phyloP scores from a whole-genome alignment of 2,888 invertebrate genomes.

The Phymatocera aterrima region DNA sequence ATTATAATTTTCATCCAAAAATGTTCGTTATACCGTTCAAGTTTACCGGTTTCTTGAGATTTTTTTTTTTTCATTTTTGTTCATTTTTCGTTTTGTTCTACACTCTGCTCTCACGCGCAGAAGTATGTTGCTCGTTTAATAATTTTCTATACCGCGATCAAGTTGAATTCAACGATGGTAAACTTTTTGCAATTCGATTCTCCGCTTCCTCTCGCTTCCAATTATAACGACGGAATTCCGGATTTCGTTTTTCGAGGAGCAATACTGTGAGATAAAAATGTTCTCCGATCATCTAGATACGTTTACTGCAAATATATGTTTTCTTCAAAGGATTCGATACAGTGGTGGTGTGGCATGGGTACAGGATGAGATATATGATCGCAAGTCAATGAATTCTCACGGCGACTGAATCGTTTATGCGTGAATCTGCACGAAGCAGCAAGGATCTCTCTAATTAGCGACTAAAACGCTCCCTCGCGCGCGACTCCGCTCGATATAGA shows the following conservation, averaged over 20 bases:
- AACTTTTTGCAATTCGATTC: constrained; percentile 21
- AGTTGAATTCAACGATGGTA: not conserved
- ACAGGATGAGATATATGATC: not conserved
- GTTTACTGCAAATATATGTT: not conserved
- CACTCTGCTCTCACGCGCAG: not conserved
- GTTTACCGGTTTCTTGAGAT: too few species aligned
- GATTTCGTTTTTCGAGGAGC: constrained; percentile 19
- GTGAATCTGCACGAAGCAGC: not conserved
- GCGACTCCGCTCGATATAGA: not conserved
- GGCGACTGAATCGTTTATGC: constrained; percentile 5
- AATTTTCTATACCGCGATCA: constrained; percentile 4
- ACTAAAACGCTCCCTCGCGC: constrained; percentile 9
- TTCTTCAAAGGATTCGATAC: constrained; percentile 15
- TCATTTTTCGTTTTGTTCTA: too few species aligned
- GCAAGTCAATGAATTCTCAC: constrained; percentile 33
- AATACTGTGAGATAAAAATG: constrained; percentile 4
- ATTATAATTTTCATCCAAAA: too few species aligned
- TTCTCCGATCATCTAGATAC: constrained; percentile 7
- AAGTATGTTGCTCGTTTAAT: not conserved
- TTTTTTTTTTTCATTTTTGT: too few species aligned
- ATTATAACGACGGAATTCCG: constrained; percentile 23
- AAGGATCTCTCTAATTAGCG: constrained; percentile 18
- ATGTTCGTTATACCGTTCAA: too few species aligned
- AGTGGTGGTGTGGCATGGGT: not conserved
- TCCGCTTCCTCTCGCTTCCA: not conserved